phyloP scores from a whole-genome alignment of 2,113 vertebrate genomes.

The Calidris pugnax region DNA sequence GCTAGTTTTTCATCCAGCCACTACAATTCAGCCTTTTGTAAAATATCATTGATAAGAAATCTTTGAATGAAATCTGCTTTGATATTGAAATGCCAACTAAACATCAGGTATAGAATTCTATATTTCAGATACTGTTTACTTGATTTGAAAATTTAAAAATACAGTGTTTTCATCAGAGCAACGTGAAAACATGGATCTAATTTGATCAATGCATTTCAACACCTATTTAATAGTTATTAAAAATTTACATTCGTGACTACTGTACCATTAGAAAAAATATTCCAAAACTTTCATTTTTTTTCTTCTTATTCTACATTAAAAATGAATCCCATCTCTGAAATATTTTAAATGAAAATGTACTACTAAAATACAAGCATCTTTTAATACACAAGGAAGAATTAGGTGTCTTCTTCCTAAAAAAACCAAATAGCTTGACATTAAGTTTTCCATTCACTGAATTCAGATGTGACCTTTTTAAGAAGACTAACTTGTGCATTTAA shows the following conservation, averaged over 20 bases:
- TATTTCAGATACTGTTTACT: neutral
- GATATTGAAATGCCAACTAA: neutral
- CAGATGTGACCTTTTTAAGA: neutral
- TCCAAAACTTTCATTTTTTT: neutral
- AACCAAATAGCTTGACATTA: fast-evolving
- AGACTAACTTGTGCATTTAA: neutral
- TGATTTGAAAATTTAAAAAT: neutral
- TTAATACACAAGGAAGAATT: neutral
- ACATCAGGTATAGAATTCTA: neutral
- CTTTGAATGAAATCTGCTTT: neutral
- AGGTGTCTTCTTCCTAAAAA: neutral
- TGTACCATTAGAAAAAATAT: neutral
- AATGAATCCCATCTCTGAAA: neutral
- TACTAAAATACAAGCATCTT: neutral
- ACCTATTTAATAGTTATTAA: neutral
- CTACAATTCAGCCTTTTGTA: neutral
- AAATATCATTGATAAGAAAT: neutral
- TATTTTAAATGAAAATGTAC: neutral
- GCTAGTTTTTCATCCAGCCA: neutral
- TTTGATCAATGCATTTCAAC: neutral
- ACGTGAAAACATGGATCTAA: neutral
- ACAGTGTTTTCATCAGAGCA: neutral
- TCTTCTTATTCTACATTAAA: neutral
- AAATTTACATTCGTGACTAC: neutral
- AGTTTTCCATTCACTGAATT: neutral